These are phyloP conservation scores for Hydrolagus affinis DNA, from an alignment of 2,113 vertebrate species.

Conservation along the genomic window DNA sequence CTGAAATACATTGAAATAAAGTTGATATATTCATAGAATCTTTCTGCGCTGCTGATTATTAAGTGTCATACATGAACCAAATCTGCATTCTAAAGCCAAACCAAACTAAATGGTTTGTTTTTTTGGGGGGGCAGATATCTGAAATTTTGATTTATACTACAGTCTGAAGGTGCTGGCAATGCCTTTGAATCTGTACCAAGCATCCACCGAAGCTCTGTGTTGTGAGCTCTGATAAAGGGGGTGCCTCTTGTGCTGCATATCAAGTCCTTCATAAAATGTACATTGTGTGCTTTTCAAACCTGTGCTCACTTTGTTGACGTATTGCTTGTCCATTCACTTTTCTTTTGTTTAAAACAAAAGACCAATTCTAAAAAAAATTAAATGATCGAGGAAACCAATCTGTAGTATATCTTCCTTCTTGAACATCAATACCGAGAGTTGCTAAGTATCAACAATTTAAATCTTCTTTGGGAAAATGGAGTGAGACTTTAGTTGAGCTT, in stretches of 20 bases:
- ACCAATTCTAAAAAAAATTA: too few relatives aligned
- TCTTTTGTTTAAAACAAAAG: too few relatives aligned
- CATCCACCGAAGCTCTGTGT: not conserved
- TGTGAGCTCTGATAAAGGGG: not conserved
- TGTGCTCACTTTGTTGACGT: too few relatives aligned
- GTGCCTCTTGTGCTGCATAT: too few relatives aligned
- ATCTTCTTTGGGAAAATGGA: not conserved
- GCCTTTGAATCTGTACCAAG: not conserved
- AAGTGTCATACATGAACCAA: not conserved
- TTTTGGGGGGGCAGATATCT: not conserved
- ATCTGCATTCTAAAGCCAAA: not conserved
- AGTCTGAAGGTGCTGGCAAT: not conserved
- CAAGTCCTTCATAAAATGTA: too few relatives aligned
- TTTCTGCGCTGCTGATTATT: not conserved
- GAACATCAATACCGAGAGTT: not conserved
- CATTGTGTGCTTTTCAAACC: too few relatives aligned
- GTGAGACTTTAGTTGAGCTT: not conserved
- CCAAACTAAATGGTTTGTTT: not conserved
- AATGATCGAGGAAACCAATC: too few relatives aligned
- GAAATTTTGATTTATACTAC: constrained; percentile 7
- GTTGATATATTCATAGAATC: not conserved
- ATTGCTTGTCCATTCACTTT: too few relatives aligned
- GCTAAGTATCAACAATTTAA: not conserved
- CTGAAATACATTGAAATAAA: constrained; percentile 21
- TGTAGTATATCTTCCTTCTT: too few relatives aligned